A percentile compares a stretch with the other conserved stretches of the same genome.
These are phyloP conservation scores for Onchidella celtica DNA, from an alignment of 2,888 invertebrate genomes.

Conservation along the genomic window DNA sequence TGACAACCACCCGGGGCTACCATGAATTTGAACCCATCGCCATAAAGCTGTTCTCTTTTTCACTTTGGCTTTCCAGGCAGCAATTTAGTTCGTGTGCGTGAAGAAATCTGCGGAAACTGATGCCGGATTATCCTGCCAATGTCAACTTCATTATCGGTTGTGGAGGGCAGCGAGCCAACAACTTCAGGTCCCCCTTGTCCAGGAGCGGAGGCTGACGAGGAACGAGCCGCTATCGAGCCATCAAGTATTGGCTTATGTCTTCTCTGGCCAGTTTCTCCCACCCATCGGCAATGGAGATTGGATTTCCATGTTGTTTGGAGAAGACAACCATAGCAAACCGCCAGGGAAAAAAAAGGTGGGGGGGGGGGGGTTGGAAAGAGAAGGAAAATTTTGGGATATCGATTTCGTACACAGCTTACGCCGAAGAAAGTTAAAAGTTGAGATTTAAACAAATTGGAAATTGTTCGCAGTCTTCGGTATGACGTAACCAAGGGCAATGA, in stretches of 20 bases:
- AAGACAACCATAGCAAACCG: constrained; percentile 17
- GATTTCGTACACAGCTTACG: background rate
- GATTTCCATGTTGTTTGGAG: constrained; percentile 42
- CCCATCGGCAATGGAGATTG: constrained; percentile 30
- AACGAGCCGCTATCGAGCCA: constrained; percentile 29
- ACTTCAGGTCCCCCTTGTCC: constrained; percentile 27
- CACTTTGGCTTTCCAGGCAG: background rate
- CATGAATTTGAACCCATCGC: constrained; percentile 16
- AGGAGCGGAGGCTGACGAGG: background rate
- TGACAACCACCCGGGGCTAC: background rate
- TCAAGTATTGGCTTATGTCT: constrained; percentile 45
- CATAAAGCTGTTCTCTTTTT: background rate
- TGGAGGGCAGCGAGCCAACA: constrained; percentile 40
- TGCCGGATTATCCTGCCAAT: constrained; percentile 44
- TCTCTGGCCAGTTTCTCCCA: background rate
- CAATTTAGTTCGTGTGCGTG: constrained; percentile 16
- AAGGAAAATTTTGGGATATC: constrained; percentile 9
- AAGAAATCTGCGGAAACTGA: constrained; percentile 19
- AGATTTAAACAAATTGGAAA: no score
- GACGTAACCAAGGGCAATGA: no score
- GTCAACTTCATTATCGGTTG: constrained; percentile 49
- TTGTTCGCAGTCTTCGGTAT: no score
- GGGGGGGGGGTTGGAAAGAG: no score
- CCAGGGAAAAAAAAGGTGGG: constrained; percentile 11
- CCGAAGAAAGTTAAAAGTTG: constrained; percentile 22